Evolutionary conservation across 2,113 vertebrate species (phyloP).

Genomic region (Tricholaema leucomelas): DNA sequence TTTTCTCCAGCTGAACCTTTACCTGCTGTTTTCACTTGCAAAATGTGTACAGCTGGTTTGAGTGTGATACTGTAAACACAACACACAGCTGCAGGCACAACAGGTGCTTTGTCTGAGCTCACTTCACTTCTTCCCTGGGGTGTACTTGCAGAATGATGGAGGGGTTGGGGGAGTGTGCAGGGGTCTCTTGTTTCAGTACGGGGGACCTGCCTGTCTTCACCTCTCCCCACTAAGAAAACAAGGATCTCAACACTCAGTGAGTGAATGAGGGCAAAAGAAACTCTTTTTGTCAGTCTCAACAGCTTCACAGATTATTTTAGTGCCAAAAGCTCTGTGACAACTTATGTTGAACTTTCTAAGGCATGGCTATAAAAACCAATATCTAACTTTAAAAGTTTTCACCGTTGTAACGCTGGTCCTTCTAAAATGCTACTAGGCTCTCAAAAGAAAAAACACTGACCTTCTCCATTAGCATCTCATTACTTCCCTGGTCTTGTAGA

Average conservation of each 20-base stretch:
- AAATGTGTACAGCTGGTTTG: too few relatives aligned
- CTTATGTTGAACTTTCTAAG: background rate
- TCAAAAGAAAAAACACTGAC: background rate
- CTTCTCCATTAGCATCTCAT: background rate
- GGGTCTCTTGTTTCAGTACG: rapidly evolving
- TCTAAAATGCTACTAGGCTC: background rate
- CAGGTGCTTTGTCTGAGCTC: too few relatives aligned
- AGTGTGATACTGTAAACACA: too few relatives aligned
- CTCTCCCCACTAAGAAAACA: rapidly evolving
- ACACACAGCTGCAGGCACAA: too few relatives aligned
- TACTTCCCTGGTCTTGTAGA: background rate
- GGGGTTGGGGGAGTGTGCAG: background rate
- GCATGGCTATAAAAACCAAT: background rate
- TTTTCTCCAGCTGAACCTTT: too few relatives aligned
- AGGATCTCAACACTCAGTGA: background rate
- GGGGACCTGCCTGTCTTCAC: background rate
- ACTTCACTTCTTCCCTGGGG: too few relatives aligned
- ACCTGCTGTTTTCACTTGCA: too few relatives aligned
- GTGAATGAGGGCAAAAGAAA: background rate
- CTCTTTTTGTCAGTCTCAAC: background rate
- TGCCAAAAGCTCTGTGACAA: background rate
- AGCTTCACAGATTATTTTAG: background rate
- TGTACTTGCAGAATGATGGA: background rate
- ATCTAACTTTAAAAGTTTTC: background rate
- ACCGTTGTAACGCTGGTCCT: background rate